These are phyloP conservation scores for Aphyosemion australe DNA, from an alignment of 2,113 vertebrate species.

Conservation along the genomic window DNA sequence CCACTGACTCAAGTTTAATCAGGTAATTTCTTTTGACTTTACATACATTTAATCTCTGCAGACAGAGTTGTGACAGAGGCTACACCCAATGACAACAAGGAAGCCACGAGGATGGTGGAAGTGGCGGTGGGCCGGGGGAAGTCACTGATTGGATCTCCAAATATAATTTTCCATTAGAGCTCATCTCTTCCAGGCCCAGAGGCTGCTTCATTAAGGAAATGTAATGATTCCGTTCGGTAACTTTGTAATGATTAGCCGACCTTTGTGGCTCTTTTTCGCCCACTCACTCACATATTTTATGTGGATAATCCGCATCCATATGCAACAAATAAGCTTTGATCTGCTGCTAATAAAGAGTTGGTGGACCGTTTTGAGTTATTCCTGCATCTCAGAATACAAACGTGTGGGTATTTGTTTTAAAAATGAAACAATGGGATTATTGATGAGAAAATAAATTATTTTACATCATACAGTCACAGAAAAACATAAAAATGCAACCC, in stretches of 20 bases:
- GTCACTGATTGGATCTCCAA: conserved; percentile 61
- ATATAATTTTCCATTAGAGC: conserved; percentile 70
- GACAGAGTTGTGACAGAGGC: not conserved
- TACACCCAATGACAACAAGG: conserved; percentile 36
- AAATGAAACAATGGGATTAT: too few species aligned
- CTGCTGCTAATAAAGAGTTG: conserved; percentile 7
- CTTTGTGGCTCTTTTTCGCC: conserved; percentile 29
- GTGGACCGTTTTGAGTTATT: too few species aligned
- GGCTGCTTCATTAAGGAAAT: conserved; percentile 67
- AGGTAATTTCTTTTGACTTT: too few species aligned
- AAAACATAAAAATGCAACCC: too few species aligned
- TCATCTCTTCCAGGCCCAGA: conserved; percentile 51
- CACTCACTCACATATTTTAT: conserved; percentile 30
- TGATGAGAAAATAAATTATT: too few species aligned
- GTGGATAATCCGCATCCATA: conserved; percentile 19
- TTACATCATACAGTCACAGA: too few species aligned
- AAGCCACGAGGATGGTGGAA: conserved; percentile 15
- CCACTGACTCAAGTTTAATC: too few species aligned
- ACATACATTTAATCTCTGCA: not conserved
- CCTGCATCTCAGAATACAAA: too few species aligned
- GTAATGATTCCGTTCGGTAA: conserved; percentile 65
- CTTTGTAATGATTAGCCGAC: conserved; percentile 44
- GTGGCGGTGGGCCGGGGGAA: not conserved
- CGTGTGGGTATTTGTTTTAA: too few species aligned
- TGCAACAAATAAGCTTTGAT: conserved; percentile 38